Evolutionary conservation across 1,140 invertebrate species (phyloP).

Genomic region (Leptonema lineaticorne): DNA sequence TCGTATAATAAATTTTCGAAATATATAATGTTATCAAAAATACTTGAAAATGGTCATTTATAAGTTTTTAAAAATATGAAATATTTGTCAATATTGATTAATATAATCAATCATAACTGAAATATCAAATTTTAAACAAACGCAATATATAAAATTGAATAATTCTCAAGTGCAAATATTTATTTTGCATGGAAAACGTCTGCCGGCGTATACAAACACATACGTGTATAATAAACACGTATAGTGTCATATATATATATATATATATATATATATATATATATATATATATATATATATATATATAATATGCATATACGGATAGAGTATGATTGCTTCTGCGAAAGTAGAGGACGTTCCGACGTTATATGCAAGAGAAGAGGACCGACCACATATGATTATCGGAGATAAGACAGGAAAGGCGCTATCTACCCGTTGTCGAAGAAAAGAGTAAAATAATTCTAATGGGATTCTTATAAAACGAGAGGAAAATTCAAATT

Average conservation of each 20-base stretch:
- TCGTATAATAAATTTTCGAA: too few species aligned
- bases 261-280: neutral
- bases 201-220: constrained; percentile 8
- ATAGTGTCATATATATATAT: neutral
- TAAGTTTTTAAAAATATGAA: too few species aligned
- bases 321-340: constrained; percentile 34
- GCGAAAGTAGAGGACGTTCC: too few species aligned
- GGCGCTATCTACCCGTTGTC: constrained; percentile 25
- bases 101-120: too few species aligned
- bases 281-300: neutral
- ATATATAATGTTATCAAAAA: too few species aligned
- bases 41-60: too few species aligned
- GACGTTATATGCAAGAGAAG: too few species aligned
- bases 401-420: constrained; percentile 21
- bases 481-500: constrained; percentile 31
- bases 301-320: too few species aligned
- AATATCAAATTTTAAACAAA: too few species aligned
- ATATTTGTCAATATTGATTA: too few species aligned
- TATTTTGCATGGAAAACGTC: constrained; percentile 35
- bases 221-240: too few species aligned
- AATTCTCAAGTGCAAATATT: constrained; percentile 17
- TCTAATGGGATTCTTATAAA: constrained; percentile 42
- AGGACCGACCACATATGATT: constrained; percentile 3
- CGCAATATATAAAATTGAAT: too few species aligned
- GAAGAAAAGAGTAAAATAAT: constrained; percentile 39